Evolutionary conservation across 2,797 vertebrate species (phyloP).

Genomic region (Chelon labrosus): DNA sequence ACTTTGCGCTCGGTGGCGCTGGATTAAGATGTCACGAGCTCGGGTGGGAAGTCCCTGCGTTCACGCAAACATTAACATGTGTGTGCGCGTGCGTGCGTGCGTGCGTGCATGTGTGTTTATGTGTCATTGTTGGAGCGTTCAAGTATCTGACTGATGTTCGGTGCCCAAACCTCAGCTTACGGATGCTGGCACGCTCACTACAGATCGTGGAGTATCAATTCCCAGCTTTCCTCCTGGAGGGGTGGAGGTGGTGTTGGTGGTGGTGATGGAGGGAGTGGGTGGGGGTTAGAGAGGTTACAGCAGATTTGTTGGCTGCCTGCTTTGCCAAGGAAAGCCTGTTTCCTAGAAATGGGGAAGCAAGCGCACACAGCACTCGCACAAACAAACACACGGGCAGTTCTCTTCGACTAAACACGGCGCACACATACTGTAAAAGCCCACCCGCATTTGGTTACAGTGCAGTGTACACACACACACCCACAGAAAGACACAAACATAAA

Average conservation of each 20-base stretch:
- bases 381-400: conserved; percentile 58
- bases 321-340: conserved; percentile 74
- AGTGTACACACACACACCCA: conserved; percentile 32
- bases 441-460: conserved; percentile 60
- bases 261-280: conserved; percentile 59
- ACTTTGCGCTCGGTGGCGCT: conserved; percentile 50
- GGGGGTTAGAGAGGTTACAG: conserved; percentile 70
- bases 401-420: conserved; percentile 58
- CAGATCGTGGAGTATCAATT: conserved; percentile 69
- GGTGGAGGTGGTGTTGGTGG: conserved; percentile 60
- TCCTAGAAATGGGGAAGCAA: conserved; percentile 73
- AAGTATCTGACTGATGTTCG: conserved; percentile 46
- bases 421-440: conserved; percentile 55
- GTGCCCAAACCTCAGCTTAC: conserved; percentile 63
- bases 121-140: conserved; percentile 47
- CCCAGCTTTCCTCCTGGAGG: conserved; percentile 64
- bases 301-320: conserved; percentile 57
- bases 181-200: conserved; percentile 61
- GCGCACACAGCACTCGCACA: conserved; percentile 56
- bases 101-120: conserved; percentile 14
- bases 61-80: conserved; percentile 59
- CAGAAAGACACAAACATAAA: conserved; percentile 27
- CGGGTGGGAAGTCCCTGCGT: conserved; percentile 73
- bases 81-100: conserved; percentile 34
- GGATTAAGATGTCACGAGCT: conserved; percentile 72